Percentiles rank a stretch among this genome's conserved stretches.
Conservation (phyloP, 2,888 invertebrate genomes). For the Diarsia brunnea region DNA sequence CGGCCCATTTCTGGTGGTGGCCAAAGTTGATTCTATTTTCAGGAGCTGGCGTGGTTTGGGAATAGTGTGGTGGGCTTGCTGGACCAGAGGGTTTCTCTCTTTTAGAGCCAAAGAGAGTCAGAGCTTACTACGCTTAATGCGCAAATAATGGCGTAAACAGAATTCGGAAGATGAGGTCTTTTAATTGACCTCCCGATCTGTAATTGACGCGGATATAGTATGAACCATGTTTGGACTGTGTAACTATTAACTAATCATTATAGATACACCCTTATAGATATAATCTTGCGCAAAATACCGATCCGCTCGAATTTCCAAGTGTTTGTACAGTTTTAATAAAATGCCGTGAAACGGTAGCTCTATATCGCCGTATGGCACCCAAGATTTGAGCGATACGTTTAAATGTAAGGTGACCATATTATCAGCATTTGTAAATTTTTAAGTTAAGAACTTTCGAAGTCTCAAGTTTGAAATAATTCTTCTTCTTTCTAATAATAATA, state of each 20-base stretch:
- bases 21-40: too few species aligned
- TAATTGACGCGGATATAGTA: neutral
- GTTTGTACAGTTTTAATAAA: conserved; percentile 61
- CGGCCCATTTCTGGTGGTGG: too few species aligned
- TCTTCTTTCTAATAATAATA: too few species aligned
- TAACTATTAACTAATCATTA: neutral
- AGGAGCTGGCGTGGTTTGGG: too few species aligned
- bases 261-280: conserved; percentile 55
- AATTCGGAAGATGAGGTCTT: neutral
- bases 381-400: conserved; percentile 59
- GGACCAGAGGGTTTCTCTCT: neutral
- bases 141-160: neutral
- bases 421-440: too few species aligned
- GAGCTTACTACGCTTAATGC: neutral
- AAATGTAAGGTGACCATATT: conserved; percentile 34
- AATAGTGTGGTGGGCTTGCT: too few species aligned
- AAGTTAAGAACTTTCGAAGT: too few species aligned
- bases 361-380: conserved; percentile 35
- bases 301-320: conserved; percentile 61
- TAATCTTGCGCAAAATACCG: conserved; percentile 70
- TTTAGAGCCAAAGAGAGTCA: neutral
- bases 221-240: neutral
- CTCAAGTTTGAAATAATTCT: too few species aligned
- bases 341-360: conserved; percentile 61
- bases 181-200: neutral